These are phyloP conservation scores for Heliocidaris erythrogramma DNA, from an alignment of 35 echinoderm and acorn worm species.

Conservation along the genomic window DNA sequence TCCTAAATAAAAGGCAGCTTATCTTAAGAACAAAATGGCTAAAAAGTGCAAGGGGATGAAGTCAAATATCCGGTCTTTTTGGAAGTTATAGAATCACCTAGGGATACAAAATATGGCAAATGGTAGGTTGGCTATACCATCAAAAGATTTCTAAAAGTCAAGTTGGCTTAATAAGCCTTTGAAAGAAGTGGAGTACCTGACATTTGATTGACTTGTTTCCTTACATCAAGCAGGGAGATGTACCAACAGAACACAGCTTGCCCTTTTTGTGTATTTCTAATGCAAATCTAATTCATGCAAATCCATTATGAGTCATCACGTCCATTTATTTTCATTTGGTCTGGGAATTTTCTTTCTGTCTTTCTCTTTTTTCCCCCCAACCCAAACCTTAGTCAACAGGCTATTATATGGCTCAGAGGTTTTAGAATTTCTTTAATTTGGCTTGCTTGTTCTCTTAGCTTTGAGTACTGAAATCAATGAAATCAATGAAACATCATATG, in stretches of 20 bases:
- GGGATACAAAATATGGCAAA: not conserved
- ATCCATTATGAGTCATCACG: slow-evolving; percentile 9
- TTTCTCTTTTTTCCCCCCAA: not conserved
- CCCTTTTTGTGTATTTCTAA: not conserved
- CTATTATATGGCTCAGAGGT: not conserved
- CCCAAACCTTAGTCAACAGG: not conserved
- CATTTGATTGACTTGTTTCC: not conserved
- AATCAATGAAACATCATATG: not conserved
- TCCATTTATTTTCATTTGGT: not conserved
- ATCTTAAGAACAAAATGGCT: not conserved
- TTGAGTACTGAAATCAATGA: not conserved
- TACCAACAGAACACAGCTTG: not conserved
- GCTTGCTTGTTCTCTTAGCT: not conserved
- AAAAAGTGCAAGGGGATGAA: not conserved
- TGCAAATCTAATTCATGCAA: slow-evolving; percentile 13
- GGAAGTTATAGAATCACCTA: not conserved
- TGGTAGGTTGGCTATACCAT: not conserved
- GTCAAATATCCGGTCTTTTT: not conserved
- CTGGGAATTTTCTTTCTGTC: not conserved
- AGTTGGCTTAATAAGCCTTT: not conserved
- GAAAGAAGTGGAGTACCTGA: not conserved
- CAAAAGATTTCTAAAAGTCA: not conserved
- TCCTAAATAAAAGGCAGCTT: not conserved
- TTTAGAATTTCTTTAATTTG: not conserved
- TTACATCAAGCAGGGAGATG: too few species aligned